Base-by-base conservation (phyloP, 2,113 vertebrate genomes). In the Syrrhaptes paradoxus region DNA sequence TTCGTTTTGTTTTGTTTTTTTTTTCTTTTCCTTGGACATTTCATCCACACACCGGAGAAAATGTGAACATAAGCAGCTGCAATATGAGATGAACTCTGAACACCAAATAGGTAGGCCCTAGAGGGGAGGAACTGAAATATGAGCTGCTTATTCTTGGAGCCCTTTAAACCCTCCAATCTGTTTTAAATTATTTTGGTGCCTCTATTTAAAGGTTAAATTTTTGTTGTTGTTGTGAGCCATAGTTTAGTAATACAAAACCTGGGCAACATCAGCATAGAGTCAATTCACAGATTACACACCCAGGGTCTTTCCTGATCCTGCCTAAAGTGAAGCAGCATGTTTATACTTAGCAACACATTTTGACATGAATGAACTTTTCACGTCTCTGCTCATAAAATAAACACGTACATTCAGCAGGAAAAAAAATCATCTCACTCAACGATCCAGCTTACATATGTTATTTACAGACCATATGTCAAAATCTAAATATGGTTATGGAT, bases 111-210 rank as follows among this genome's bases (percentile, higher is more conserved):
- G 85, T 96, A 95, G 93, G 95, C 95, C 93, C 93, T 95, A 77
- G 82, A 96, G 90, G 80, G 73, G 86, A 95, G 91, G 96, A 97
- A 96, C 78, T 97, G 95, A 98, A 97, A 95, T 93, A 95, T 76
- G 90, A 97, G 73, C 93, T 95, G 88, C 93, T 95, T 95, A 93
- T 88, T 97, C 95, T 97, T 87, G 61, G 78, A 97, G 95, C 79
- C 97, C 96, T 97, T 95, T 92, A 97, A 97, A 97, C 96, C 73
- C 84, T 97, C 87, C 96, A 98, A 97, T 97, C 94, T 97, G 89
- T 97, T 97, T 98, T 95, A 98, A 97, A 97, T 98, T 97, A 98
- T 96, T 97, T 96, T 96, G 95, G 95, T 97, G 87, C 92, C 85
- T 89, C 95, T 97, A 97, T 91, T 97, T 98, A 95, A 97, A 97